A percentile compares a stretch with the other conserved stretches of the same genome.
These are phyloP conservation scores for Platichthys flesus DNA, from an alignment of 2,113 vertebrate species.

Conservation along the genomic window DNA sequence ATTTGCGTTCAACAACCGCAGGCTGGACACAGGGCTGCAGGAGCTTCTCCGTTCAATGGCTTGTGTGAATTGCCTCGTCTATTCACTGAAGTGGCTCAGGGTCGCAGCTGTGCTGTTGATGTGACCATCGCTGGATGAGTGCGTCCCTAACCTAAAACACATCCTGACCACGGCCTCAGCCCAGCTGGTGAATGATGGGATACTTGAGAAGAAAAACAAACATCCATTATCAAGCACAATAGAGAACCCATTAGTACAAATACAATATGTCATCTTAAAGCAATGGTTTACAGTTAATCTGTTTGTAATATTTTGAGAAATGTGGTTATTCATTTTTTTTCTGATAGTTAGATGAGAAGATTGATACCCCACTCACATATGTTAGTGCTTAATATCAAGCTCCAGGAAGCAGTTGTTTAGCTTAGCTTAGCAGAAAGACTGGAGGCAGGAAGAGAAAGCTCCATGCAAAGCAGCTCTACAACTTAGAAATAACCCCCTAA, in stretches of 20 bases:
- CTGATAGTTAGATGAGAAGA: background rate
- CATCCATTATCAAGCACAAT: conserved; percentile 8
- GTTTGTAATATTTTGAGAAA: background rate
- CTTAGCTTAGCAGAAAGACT: background rate
- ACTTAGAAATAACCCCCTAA: background rate
- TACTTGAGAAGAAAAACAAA: conserved; percentile 15
- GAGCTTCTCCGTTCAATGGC: conserved; percentile 23
- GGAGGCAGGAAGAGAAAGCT: background rate
- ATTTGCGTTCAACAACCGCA: conserved; percentile 18
- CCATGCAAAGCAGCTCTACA: background rate
- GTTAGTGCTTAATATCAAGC: background rate
- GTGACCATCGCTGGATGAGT: conserved; percentile 41
- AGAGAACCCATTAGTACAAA: background rate
- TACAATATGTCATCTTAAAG: background rate
- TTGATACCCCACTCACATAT: background rate
- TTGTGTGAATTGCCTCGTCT: conserved; percentile 31
- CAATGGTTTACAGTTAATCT: background rate
- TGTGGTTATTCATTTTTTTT: background rate
- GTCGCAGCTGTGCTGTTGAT: conserved; percentile 44
- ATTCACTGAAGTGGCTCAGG: conserved; percentile 8
- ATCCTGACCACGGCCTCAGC: conserved; percentile 30
- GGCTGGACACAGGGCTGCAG: conserved; percentile 6
- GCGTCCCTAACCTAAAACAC: conserved; percentile 36
- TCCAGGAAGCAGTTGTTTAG: background rate
- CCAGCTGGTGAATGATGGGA: conserved; percentile 12